Evolutionary conservation across 2,888 invertebrate species (phyloP), one percentile per base, ranked within the genome.

Genomic region (Polymixis flavicincta): DNA sequence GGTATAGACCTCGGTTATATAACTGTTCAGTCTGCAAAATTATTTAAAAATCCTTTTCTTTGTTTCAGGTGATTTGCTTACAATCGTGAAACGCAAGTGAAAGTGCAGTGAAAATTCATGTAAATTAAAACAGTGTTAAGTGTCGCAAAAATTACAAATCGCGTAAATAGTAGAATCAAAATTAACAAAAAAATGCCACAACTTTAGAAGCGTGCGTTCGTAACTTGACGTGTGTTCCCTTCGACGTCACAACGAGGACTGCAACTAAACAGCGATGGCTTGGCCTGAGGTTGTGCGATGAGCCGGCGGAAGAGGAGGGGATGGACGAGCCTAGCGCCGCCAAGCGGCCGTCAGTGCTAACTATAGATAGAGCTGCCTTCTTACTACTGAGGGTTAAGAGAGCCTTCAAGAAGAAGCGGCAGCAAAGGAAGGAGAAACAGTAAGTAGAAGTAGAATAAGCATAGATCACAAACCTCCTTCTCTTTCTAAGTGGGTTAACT

Each of bases 341-440:
- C 90, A 97, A 97, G 93, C 97, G 97, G 93, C 97, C 97, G 89
- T 97, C 97, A 87, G 97, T 97, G 82, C 96, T 98, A 87, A 98
- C 98, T 89, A 98, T 99, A 93, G 99, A 98, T 96, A 97, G 98
- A 85, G 99, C 99, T 69, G 99, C 99, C 72, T 99, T 99, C 93
- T 97, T 99, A 55, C 97, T 99, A 87, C 96, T 99, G 87, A 97
- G 99, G 87, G 98, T 99, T 77, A 98, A 98, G 92, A 97, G 98
- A 91, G 99, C 98, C 59, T 99, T 99, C 95, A 98, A 98, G 95
- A 98, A 98, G 96, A 98, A 98, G 96, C 97, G 98, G 87, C 97
- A 98, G 92, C 98, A 98, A 93, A 97, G 98, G 88, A 98, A 98
- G 92, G 98, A 98, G 82, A 98, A 98, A 97, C 98, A 97, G 98